Conservation (phyloP, 1,140 invertebrate species). For the Drosophila tsacasi region DNA sequence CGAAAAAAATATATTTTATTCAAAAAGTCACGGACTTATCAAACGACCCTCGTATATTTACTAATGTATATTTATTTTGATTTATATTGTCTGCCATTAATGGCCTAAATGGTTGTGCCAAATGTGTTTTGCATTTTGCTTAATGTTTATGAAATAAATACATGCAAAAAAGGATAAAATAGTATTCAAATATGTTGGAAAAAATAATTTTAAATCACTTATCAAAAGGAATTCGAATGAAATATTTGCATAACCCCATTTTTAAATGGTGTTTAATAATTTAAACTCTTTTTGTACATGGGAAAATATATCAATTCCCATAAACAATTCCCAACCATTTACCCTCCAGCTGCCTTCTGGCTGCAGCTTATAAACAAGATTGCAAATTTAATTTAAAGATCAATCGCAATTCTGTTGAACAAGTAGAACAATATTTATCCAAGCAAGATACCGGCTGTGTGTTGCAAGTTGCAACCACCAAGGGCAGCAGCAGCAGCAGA, state of each 20-base stretch:
- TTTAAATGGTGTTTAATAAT: neutral
- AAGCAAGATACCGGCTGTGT: conserved; percentile 27
- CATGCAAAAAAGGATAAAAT: too few species aligned
- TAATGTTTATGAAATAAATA: neutral
- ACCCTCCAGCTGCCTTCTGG: neutral
- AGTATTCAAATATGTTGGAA: neutral
- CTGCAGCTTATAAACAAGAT: conserved; percentile 35
- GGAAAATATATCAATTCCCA: neutral
- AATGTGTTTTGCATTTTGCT: conserved; percentile 7
- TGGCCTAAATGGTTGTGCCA: neutral
- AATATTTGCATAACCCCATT: neutral
- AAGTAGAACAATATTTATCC: conserved; percentile 44
- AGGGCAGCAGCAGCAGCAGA: conserved; percentile 8
- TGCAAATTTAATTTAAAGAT: conserved; percentile 56
- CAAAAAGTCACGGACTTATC: too few species aligned
- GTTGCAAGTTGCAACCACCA: conserved; percentile 50
- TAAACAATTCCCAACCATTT: neutral
- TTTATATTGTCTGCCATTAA: conserved; percentile 15
- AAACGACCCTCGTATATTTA: too few species aligned
- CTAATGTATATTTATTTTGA: neutral
- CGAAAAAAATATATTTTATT: too few species aligned
- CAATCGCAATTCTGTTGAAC: conserved; percentile 32
- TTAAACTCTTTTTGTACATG: neutral
- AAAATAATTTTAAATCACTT: conserved; percentile 5
- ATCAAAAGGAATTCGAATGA: neutral